phyloP scores from a whole-genome alignment of 2,888 invertebrate species.

The Leptothorax acervorum region DNA sequence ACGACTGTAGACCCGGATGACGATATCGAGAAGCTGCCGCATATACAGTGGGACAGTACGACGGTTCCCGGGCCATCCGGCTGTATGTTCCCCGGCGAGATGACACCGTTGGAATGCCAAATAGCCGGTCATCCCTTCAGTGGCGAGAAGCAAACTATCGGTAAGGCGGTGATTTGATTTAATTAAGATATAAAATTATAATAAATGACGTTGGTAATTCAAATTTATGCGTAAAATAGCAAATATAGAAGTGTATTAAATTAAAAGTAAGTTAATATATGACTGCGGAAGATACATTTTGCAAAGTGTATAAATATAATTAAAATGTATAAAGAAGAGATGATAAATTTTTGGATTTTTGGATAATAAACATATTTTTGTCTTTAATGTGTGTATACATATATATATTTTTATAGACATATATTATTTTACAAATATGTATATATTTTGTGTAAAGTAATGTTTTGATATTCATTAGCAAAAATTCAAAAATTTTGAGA shows the following conservation, averaged over 20 bases:
- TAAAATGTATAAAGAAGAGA: not conserved
- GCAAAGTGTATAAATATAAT: not conserved
- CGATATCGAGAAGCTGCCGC: conserved; percentile 65
- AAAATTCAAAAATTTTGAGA: not conserved
- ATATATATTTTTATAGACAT: not conserved
- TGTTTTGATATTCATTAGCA: no score
- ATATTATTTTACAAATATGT: no score
- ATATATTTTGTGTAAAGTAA: no score
- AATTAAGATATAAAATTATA: not conserved
- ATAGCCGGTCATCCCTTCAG: conserved; percentile 89
- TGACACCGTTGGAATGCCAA: conserved; percentile 87
- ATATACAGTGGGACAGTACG: conserved; percentile 47
- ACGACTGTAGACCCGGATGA: conserved; percentile 70
- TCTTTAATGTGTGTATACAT: not conserved
- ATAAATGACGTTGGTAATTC: no score
- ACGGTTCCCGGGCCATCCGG: conserved; percentile 52
- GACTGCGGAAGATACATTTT: not conserved
- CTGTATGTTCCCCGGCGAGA: conserved; percentile 80
- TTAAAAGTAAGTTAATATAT: no score
- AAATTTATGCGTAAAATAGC: no score
- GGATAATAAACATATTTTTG: not conserved
- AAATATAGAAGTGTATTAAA: no score
- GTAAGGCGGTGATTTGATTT: conserved; percentile 82
- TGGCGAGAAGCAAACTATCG: conserved; percentile 86
- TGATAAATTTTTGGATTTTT: not conserved